Evolutionary conservation across 2,888 invertebrate species (phyloP).

Genomic region (Platypus cylindrus): DNA sequence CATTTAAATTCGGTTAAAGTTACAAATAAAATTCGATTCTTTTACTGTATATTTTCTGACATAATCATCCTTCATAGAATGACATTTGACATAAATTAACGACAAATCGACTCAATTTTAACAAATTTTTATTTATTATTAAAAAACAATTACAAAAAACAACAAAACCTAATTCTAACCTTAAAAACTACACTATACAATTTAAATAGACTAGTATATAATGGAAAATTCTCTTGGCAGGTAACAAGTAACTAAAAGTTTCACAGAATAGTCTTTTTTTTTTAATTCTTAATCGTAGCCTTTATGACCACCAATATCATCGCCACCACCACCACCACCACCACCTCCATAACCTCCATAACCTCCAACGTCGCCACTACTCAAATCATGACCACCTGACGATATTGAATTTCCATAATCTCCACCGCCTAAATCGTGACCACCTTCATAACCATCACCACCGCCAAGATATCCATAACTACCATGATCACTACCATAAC

Average conservation of each 20-base stretch:
- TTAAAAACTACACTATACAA: slow-evolving; percentile 14
- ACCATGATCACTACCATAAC: slow-evolving; percentile 35
- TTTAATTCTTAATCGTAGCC: slow-evolving; percentile 22
- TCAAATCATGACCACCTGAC: slow-evolving; percentile 19
- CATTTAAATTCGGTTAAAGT: too few species aligned
- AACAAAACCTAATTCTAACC: slow-evolving; percentile 9
- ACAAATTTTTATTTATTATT: slow-evolving; percentile 13
- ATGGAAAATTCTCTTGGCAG: slow-evolving; percentile 16
- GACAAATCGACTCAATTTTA: too few species aligned
- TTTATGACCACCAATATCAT: slow-evolving; percentile 20
- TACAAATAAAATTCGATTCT: too few species aligned
- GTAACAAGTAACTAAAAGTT: too few species aligned
- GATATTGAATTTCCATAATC: slow-evolving; percentile 15
- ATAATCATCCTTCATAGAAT: too few species aligned
- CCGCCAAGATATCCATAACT: slow-evolving; percentile 22
- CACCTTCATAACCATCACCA: slow-evolving; percentile 11
- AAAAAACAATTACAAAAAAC: slow-evolving; percentile 11
- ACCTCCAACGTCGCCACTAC: slow-evolving; percentile 17
- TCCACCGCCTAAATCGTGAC: slow-evolving; percentile 19
- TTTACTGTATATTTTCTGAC: too few species aligned
- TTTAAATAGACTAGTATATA: slow-evolving; percentile 19
- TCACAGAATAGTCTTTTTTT: slow-evolving; percentile 10
- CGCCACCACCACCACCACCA: slow-evolving; percentile 19
- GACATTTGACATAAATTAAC: too few species aligned
- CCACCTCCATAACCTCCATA: slow-evolving; percentile 20